Evolutionary conservation across 1,140 invertebrate species (phyloP), one percentile per base, ranked within the genome.

Genomic region (Lutraria rhynchaena): DNA sequence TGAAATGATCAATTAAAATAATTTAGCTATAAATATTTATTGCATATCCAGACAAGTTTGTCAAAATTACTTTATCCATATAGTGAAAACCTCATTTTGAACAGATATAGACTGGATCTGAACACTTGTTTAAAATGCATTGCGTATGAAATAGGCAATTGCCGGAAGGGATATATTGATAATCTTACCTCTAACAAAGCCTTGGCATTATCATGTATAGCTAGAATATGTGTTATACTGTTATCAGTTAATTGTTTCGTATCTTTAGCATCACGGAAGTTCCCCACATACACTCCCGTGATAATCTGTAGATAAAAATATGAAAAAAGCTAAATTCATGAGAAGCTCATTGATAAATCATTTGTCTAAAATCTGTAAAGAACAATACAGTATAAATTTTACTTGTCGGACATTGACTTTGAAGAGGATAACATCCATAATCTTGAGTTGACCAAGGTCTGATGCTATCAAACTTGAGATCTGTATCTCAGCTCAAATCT

Each of bases 201-300:
- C 83, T 96, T 94, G 17, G 98, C 97, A 82, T 96, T 96, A 93
- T 99, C 97, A 93, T 98, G 97, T 90, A 99, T 97, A 77, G 98
- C 96, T 65, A 99, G 93, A 83, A 99, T 99, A 92, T 99, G 98
- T 22, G 97, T 98, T 81, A 99, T 99, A 88, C 96, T 95, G 93
- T 96, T 96, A 83, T 96, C 95, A 85, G 96, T 95, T 85, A 99
- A 93, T 92, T 99, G 97, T 85, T 95, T 94, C 17, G 94, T 91
- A 93, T 99, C 97, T 92, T 98, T 98, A 22, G 97, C 97, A 93
- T 99, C 98, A 87, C 97, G 94, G 92, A 94, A 92, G 85, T 93
- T 94, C 24, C 93, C 94, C 55, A 94, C 85, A 86, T 93, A 94
- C 4, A 94, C 85, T 35, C 93, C 93, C 74, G 90, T 90, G 51